Evolutionary conservation across 2,797 vertebrate species (phyloP), one percentile per base, ranked within the genome.

Genomic region (Catostomus latipinnis): DNA sequence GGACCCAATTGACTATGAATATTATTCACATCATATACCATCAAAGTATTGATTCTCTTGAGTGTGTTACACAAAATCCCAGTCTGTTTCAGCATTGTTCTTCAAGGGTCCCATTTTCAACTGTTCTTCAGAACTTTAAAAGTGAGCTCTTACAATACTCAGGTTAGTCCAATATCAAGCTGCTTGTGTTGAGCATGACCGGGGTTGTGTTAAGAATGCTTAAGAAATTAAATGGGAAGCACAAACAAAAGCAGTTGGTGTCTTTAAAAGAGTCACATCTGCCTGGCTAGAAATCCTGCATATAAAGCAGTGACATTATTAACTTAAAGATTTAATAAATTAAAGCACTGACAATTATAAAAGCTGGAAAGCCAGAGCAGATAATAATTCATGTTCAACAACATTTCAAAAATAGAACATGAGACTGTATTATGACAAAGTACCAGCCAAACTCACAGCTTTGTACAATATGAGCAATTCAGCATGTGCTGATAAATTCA

Each of bases 291-390:
- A 22, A 52, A 6, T 34, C 9, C 1, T 11, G 6, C 14, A 60
- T 3, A 60, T 72, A 3, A 10, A 22, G 56, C 3, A 18, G 69
- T 7, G 16, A 0, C 50, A 46, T 46, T 67, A 56, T 13, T n/a
- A 57, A 7, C 52, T 54, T 50, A 56, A 6, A 0, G 2, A 12
- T 56, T 74, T 60, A 60, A 76, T 66, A 66, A 66, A 57, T 16
- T 16, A 73, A 61, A 73, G 11, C 56, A 49, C 58, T 16, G 8
- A 34, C 6, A 11, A n/a, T 74, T 6, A 52, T 52, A 8, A 61
- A 74, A 71, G 57, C 53, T 34, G 16, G 14, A 68, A 68, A 71
- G 7, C 34, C n/a, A 6, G 58, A 52, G 13, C 48, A 61, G 48
- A 74, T 43, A 62, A 52, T 58, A 22, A 11, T 49, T 58, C 70